Evolutionary conservation across 2,113 vertebrate species (phyloP), one percentile per base, ranked within the genome.

Genomic region (Australoheros scitulus): DNA sequence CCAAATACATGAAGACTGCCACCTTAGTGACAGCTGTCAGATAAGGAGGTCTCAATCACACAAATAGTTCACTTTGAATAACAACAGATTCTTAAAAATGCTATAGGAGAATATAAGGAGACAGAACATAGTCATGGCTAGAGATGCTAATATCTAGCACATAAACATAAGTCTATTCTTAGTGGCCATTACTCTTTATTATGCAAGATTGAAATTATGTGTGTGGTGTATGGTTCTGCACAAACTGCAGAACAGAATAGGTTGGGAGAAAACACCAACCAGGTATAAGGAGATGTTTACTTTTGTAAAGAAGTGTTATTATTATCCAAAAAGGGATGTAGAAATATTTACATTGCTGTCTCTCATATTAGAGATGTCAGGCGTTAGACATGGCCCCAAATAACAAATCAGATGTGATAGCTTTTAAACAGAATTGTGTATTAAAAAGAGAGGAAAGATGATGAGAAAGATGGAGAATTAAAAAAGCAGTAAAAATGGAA

Each of bases 141-240:
- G 8, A 76, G 74, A 59, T 78, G 64, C 14, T 76, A 41, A 74
- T 61, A 68, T 77, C 24, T 82, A 52, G 26, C 47, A 79, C 22
- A 18, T 65, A 82, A 84, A 70, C 72, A 72, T 59, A 50, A 32
- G 65, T 9, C 68, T 83, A 84, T 83, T 90, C 43, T 88, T 17
- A 56, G 60, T 41, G 17, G 76, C 77, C 76, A 76, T 84, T 77
- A 75, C n/a, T 83, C 74, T 83, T 50, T 74, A 75, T 81, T 81
- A 84, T 84, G 68, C 20, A 82, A 77, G 55, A 13, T 32, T 47
- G 38, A 61, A 34, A 79, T 70, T 2, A 72, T 61, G 82, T 64
- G 36, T 76, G 61, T 32, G 0, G 7, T 87, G 43, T 5, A 47
- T 76, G 56, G 43, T 82, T 76, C 72, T 70, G 70, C 76, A 82